phyloP scores from a whole-genome alignment of 2,797 vertebrate species.

The Dendrocincla fuliginosa region DNA sequence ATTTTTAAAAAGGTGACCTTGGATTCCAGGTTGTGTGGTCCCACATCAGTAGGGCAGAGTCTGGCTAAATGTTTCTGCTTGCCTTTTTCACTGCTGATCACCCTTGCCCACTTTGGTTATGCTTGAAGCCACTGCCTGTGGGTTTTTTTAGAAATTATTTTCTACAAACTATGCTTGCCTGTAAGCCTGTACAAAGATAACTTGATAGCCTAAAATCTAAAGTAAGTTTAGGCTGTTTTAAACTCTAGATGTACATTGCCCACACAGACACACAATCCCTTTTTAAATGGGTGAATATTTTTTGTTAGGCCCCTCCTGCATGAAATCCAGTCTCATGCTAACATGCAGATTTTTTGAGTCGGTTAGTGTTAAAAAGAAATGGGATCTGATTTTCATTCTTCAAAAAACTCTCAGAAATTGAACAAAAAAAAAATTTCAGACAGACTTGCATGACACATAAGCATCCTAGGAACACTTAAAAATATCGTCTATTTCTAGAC shows the following conservation, averaged over 20 bases:
- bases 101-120: neutral
- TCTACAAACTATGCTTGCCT: neutral
- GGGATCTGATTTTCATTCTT: neutral
- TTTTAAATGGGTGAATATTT: neutral
- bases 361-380: neutral
- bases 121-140: neutral
- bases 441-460: neutral
- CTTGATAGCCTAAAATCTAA: neutral
- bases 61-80: neutral
- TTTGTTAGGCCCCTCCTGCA: neutral
- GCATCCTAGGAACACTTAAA: neutral
- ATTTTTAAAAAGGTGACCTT: neutral
- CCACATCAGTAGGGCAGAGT: neutral
- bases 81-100: neutral
- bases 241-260: neutral
- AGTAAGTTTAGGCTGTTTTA: neutral
- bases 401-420: neutral
- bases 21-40: neutral
- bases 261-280: fast-evolving
- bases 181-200: neutral
- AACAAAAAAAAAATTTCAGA: neutral
- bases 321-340: neutral
- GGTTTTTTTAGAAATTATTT: neutral
- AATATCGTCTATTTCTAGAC: neutral
- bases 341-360: neutral